These are phyloP conservation scores for Ganaspis brasiliensis DNA, from an alignment of 2,888 invertebrate species.

Conservation along the genomic window DNA sequence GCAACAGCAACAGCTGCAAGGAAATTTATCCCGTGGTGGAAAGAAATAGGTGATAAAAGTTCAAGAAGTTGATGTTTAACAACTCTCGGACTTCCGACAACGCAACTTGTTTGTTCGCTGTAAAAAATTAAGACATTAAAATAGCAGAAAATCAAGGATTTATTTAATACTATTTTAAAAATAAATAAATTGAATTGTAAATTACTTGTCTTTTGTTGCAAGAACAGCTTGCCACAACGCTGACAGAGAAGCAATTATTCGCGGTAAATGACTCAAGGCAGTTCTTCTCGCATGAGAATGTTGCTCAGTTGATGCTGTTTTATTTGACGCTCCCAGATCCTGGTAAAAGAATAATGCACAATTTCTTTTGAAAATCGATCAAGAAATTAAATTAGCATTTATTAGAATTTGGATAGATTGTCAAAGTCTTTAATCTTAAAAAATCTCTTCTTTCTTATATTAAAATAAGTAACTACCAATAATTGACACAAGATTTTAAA, in stretches of 20 bases:
- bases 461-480: too few species aligned
- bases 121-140: constrained; percentile 67
- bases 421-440: too few species aligned
- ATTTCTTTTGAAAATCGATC: not conserved
- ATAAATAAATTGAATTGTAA: not conserved
- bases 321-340: constrained; percentile 75
- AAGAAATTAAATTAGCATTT: too few species aligned
- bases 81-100: constrained; percentile 85
- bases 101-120: constrained; percentile 82
- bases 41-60: constrained; percentile 91
- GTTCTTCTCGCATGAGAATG: constrained; percentile 86
- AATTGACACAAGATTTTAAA: too few species aligned
- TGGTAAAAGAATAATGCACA: constrained; percentile 56
- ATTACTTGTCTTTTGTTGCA: constrained; percentile 81
- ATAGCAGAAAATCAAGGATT: constrained; percentile 1
- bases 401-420: too few species aligned
- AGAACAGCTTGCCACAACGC: constrained; percentile 89
- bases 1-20: constrained; percentile 92
- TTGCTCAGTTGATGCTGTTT: constrained; percentile 78
- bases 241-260: constrained; percentile 90
- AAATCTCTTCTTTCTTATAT: too few species aligned
- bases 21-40: constrained; percentile 91
- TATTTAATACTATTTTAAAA: too few species aligned
- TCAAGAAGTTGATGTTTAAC: constrained; percentile 91
- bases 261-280: constrained; percentile 89